Evolutionary conservation across 2,113 vertebrate species (phyloP).

Genomic region (Vulpes lagopus): DNA sequence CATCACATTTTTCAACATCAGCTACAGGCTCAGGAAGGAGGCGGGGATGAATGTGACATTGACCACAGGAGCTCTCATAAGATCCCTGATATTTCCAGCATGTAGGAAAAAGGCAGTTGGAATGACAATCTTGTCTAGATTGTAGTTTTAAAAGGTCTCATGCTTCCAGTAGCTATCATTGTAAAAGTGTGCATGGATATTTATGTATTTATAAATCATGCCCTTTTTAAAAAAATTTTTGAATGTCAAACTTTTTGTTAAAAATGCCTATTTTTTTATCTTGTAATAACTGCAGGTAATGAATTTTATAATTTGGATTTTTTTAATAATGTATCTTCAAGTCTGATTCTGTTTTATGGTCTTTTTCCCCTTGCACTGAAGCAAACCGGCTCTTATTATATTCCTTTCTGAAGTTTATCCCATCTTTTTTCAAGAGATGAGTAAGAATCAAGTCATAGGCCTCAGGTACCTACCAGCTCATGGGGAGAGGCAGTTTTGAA

Average conservation of each 20-base stretch:
- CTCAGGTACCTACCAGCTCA: neutral
- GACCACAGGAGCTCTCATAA: neutral
- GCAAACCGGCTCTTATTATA: conserved; percentile 49
- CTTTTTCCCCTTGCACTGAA: neutral
- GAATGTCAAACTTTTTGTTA: conserved; percentile 56
- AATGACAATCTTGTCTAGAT: neutral
- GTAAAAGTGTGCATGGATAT: conserved; percentile 57
- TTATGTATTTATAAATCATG: conserved; percentile 69
- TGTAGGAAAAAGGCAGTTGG: conserved; percentile 4
- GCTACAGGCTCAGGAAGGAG: conserved; percentile 29
- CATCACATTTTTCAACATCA: conserved; percentile 47
- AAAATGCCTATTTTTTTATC: conserved; percentile 58
- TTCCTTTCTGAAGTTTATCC: conserved; percentile 9
- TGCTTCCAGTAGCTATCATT: conserved; percentile 37
- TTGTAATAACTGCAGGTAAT: conserved; percentile 54
- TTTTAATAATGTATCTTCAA: conserved; percentile 54
- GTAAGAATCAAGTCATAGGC: neutral
- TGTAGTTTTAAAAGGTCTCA: conserved; percentile 29
- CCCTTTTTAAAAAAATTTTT: conserved; percentile 9
- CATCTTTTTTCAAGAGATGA: neutral
- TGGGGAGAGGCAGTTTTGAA: neutral
- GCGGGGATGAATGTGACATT: neutral
- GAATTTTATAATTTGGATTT: conserved; percentile 62
- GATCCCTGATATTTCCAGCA: conserved; percentile 25
- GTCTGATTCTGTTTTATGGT: conserved; percentile 31